Percentiles rank a stretch among this genome's conserved stretches.
Evolutionary conservation across 2,797 vertebrate species (phyloP).

Genomic region (Poecilia picta): DNA sequence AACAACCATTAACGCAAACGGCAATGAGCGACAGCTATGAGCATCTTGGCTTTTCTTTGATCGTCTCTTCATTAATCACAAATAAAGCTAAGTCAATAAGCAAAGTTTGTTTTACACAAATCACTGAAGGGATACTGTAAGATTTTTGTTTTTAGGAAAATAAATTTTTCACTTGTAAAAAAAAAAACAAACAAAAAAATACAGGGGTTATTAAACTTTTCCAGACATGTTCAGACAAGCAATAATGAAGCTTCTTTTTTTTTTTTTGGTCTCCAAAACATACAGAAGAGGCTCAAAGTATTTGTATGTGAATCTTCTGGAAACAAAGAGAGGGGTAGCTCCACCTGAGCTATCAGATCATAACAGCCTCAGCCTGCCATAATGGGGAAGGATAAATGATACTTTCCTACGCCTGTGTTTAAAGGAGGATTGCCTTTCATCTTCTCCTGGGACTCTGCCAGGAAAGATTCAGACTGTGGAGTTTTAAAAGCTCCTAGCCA

Average conservation of each 20-base stretch:
- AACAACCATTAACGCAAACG: background rate
- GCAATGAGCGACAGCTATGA: background rate
- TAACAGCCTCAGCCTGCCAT: slow-evolving; percentile 67
- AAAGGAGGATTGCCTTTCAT: slow-evolving; percentile 79
- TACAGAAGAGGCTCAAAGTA: slow-evolving; percentile 34
- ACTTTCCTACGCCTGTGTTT: slow-evolving; percentile 69
- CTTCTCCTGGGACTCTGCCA: slow-evolving; percentile 69
- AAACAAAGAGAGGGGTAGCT: slow-evolving; percentile 42
- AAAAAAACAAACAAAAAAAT: background rate
- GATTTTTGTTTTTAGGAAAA: slow-evolving; percentile 15
- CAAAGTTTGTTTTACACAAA: background rate
- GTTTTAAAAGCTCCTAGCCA: slow-evolving; percentile 65
- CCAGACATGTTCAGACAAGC: slow-evolving; percentile 53
- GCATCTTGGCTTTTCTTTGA: background rate
- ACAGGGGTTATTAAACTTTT: slow-evolving; percentile 17
- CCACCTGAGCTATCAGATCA: slow-evolving; percentile 67
- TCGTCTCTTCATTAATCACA: background rate
- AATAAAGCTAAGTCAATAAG: background rate
- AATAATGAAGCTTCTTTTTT: slow-evolving; percentile 17
- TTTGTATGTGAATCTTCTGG: slow-evolving; percentile 47
- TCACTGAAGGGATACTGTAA: background rate
- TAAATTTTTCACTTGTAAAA: slow-evolving; percentile 28
- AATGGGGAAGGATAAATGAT: slow-evolving; percentile 74
- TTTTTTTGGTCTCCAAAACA: slow-evolving; percentile 30
- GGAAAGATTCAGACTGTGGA: slow-evolving; percentile 65